Conservation (phyloP, 1,140 invertebrate genomes). For the Bombus polaris region DNA sequence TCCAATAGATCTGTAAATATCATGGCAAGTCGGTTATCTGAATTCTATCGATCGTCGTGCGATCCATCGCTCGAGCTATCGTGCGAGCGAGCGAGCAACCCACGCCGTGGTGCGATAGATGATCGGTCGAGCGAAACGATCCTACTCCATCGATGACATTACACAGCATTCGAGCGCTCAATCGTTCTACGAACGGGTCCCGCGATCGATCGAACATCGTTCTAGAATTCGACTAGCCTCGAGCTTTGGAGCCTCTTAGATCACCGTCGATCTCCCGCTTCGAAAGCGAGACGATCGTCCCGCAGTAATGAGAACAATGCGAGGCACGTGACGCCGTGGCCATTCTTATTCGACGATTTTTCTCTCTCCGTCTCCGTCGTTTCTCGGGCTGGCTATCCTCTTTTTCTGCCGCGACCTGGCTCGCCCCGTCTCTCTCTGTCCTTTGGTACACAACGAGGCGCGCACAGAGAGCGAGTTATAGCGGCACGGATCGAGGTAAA, state of each 20-base stretch:
- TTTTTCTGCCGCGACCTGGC: neutral
- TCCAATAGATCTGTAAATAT: neutral
- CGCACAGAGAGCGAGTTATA: slow-evolving; percentile 71
- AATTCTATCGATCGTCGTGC: too few relatives aligned
- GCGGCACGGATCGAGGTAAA: slow-evolving; percentile 75
- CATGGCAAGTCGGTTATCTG: neutral
- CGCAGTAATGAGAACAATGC: slow-evolving; percentile 81
- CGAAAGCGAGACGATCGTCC: slow-evolving; percentile 48
- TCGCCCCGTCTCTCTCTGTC: neutral
- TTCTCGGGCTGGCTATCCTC: slow-evolving; percentile 1
- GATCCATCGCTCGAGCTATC: too few relatives aligned
- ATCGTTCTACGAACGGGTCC: neutral
- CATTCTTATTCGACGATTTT: slow-evolving; percentile 75
- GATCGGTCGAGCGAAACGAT: neutral
- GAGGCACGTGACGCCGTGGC: slow-evolving; percentile 78
- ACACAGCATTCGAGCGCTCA: neutral
- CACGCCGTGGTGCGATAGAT: too few relatives aligned
- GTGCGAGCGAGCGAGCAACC: too few relatives aligned
- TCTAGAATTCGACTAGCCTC: slow-evolving; percentile 54
- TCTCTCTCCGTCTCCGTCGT: neutral
- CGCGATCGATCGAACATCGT: slow-evolving; percentile 43
- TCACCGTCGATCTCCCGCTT: slow-evolving; percentile 67
- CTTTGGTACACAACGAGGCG: slow-evolving; percentile 50
- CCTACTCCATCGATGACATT: neutral
- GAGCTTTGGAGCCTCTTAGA: slow-evolving; percentile 33